These are phyloP conservation scores for Poeciliopsis prolifica DNA, from an alignment of 2,113 vertebrate genomes.

Conservation along the genomic window DNA sequence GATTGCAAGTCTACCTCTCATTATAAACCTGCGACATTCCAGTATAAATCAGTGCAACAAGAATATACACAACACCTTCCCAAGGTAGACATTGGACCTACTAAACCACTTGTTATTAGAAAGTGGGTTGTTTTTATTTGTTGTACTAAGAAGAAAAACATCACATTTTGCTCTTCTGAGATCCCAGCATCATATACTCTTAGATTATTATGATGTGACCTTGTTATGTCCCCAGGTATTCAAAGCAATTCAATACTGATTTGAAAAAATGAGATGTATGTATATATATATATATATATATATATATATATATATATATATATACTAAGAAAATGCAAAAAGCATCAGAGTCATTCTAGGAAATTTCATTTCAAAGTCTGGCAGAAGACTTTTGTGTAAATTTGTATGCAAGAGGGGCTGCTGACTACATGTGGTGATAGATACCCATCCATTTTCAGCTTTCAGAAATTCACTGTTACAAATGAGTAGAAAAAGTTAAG, in stretches of 20 bases:
- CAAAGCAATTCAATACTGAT: constrained; percentile 61
- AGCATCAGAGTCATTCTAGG: no score
- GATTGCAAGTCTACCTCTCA: constrained; percentile 50
- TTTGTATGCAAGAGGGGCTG: no score
- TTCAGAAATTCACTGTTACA: no score
- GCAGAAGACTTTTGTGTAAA: no score
- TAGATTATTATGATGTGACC: constrained; percentile 54
- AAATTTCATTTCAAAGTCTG: no score
- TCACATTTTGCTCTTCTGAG: constrained; percentile 52
- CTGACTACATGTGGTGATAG: no score
- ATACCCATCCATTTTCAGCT: no score
- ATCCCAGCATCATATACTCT: constrained; percentile 47
- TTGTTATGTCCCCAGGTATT: constrained; percentile 56
- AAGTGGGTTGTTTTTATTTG: constrained; percentile 51
- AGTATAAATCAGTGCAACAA: constrained; percentile 14
- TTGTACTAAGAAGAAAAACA: constrained; percentile 43
- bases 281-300: no score
- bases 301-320: neutral
- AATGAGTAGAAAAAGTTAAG: no score
- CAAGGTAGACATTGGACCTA: constrained; percentile 44
- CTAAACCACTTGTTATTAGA: constrained; percentile 38
- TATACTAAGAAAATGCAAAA: neutral
- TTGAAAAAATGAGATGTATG: constrained; percentile 53
- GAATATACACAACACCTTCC: constrained; percentile 26
- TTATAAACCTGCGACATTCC: constrained; percentile 43